A percentile compares a stretch with the other conserved stretches of the same genome.
Evolutionary conservation across 2,797 vertebrate species (phyloP).

Genomic region (Scarus forsteni): DNA sequence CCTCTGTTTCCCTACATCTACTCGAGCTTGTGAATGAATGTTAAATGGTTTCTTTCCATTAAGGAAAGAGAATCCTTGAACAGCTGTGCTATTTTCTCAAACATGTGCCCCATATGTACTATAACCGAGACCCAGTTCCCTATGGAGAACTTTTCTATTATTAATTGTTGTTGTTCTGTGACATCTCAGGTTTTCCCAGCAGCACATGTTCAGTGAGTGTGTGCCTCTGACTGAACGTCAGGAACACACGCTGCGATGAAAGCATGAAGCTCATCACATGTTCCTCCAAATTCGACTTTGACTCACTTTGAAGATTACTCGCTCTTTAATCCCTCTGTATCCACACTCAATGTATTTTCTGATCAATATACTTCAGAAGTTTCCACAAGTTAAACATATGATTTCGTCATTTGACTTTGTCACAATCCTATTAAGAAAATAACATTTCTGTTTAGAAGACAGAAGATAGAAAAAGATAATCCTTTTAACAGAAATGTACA

Average conservation of each 20-base stretch:
- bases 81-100: background rate
- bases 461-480: too few species aligned
- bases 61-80: background rate
- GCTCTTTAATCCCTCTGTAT: conserved; percentile 17
- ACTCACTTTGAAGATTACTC: conserved; percentile 22
- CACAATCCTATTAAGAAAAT: too few species aligned
- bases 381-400: background rate
- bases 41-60: background rate
- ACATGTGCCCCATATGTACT: background rate
- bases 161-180: background rate
- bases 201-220: background rate
- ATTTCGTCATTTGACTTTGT: background rate
- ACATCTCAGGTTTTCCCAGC: background rate
- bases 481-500: too few species aligned
- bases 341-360: conserved; percentile 3
- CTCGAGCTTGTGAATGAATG: background rate
- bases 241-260: conserved; percentile 18
- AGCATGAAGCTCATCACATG: background rate
- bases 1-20: background rate
- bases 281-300: background rate
- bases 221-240: background rate
- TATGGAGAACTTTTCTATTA: background rate
- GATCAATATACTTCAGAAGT: background rate
- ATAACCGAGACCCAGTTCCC: background rate
- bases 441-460: too few species aligned